Base-by-base conservation (phyloP, 2,797 vertebrate species). In the Amphiprion clarkii region DNA sequence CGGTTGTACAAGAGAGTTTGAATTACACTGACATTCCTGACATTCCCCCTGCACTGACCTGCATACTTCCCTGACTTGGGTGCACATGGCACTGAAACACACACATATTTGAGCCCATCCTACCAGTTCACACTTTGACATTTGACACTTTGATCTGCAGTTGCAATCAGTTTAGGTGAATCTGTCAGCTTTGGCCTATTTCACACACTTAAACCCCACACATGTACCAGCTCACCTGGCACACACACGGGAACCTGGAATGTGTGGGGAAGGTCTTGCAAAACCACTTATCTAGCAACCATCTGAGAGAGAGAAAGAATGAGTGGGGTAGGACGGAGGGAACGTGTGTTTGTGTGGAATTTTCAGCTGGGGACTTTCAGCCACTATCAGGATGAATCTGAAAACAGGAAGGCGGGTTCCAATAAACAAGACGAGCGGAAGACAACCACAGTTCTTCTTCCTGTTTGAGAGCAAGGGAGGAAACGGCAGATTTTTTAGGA, bases 401-500 rank as follows among this genome's bases (percentile, higher is more conserved):
- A 95, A 94, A 95, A 95, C 94, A 95, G 95, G 94, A 95, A 94
- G 90, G 88, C 88, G 82, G 67, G 87, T 89, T 93, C 85, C 89
- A 94, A 94, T 94, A 94, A 95, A 95, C 94, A 94, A 92, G 90
- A 89, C 76, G 56, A 88, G 79, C 82, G 93, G 89, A 93, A 92
- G 92, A 90, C 81, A 29, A 91, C 84, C 88, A 59, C 79, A 81
- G 91, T 79, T 94, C 91, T 90, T 92, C 91, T 95, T 95, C 95
- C 94, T 92, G 89, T 90, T 89, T 86, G 14, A 87, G 78, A 86
- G 85, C 80, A 8, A 74, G 81, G 83, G 89, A 94, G 94, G 95
- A 95, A 94, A 93, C 85, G 33, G 89, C 86, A 91, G 83, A 95
- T 95, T 92, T 94, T 95, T 95, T 83, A 94, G 94, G 94, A 95